These are phyloP conservation scores for Drosophila prolongata DNA, from an alignment of 2,888 invertebrate genomes.

Conservation along the genomic window DNA sequence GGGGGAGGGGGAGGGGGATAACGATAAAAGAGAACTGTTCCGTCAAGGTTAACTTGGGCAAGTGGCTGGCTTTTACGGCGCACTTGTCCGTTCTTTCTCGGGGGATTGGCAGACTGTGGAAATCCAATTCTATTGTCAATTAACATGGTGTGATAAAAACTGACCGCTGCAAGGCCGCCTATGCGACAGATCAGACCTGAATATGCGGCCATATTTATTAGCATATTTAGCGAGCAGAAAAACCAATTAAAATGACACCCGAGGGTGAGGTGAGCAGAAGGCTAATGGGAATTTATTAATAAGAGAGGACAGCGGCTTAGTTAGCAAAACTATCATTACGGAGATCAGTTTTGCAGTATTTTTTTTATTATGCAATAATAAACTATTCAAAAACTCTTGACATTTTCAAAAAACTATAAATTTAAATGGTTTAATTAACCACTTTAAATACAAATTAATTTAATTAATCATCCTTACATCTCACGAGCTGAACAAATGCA, in stretches of 20 bases:
- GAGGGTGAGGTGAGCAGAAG: neutral
- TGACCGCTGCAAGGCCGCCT: conserved; percentile 37
- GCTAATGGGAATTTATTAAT: too few species aligned
- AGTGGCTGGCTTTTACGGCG: conserved; percentile 60
- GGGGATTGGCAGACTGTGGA: conserved; percentile 34
- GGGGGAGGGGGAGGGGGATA: neutral
- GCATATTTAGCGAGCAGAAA: conserved; percentile 26
- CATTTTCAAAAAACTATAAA: too few species aligned
- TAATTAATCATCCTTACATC: too few species aligned
- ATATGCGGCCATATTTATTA: conserved; percentile 16
- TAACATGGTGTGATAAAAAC: conserved; percentile 29
- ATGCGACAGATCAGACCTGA: conserved; percentile 10
- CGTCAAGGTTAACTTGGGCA: conserved; percentile 74
- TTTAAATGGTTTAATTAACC: neutral
- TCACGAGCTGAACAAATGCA: too few species aligned
- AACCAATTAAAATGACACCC: conserved; percentile 17
- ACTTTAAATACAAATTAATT: neutral
- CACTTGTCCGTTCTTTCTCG: conserved; percentile 58
- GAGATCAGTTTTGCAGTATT: neutral
- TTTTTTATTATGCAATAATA: neutral
- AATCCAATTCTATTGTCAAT: conserved; percentile 45
- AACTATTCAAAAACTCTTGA: too few species aligned
- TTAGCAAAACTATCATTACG: neutral
- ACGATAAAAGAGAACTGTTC: conserved; percentile 46
- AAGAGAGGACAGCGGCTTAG: neutral